Evolutionary conservation across 2,113 vertebrate species (phyloP).

Genomic region (Gobiocypris rarus): DNA sequence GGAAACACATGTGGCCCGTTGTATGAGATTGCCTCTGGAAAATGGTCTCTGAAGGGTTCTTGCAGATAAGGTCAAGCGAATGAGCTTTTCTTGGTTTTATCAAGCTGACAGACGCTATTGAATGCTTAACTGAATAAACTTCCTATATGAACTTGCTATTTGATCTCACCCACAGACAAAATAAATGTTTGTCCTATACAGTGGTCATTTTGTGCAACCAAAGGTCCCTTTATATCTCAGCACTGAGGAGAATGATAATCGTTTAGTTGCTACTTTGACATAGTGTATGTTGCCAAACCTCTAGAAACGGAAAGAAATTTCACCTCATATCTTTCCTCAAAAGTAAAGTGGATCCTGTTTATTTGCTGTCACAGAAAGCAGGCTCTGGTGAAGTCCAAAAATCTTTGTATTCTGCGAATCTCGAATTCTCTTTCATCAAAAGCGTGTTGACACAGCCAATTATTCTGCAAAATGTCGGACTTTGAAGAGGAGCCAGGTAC

Average conservation of each 20-base stretch:
- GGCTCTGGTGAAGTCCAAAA: constrained; percentile 1
- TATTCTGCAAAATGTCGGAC: constrained; percentile 44
- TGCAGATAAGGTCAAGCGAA: not conserved
- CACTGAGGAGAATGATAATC: not conserved
- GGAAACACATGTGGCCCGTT: not conserved
- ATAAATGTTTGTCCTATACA: not conserved
- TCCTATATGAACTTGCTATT: not conserved
- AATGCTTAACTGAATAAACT: not conserved
- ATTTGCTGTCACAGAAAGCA: constrained; percentile 28
- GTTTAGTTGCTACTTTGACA: not conserved
- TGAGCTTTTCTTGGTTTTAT: constrained; percentile 6
- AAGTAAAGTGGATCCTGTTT: not conserved
- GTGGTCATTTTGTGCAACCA: not conserved
- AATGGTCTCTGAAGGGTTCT: constrained; percentile 14
- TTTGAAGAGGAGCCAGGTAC: constrained; percentile 48
- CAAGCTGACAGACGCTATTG: not conserved
- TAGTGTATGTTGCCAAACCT: not conserved
- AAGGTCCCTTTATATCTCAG: not conserved
- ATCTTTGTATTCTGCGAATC: constrained; percentile 55
- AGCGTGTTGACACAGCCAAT: constrained; percentile 49
- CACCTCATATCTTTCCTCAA: not conserved
- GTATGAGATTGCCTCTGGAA: constrained; percentile 41
- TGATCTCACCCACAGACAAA: not conserved
- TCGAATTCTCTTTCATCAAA: constrained; percentile 48
- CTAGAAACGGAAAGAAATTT: not conserved